Percentiles rank a stretch among this genome's conserved stretches.
phyloP scores from a whole-genome alignment of 2,113 vertebrate genomes.

The Thamnophis sirtalis region DNA sequence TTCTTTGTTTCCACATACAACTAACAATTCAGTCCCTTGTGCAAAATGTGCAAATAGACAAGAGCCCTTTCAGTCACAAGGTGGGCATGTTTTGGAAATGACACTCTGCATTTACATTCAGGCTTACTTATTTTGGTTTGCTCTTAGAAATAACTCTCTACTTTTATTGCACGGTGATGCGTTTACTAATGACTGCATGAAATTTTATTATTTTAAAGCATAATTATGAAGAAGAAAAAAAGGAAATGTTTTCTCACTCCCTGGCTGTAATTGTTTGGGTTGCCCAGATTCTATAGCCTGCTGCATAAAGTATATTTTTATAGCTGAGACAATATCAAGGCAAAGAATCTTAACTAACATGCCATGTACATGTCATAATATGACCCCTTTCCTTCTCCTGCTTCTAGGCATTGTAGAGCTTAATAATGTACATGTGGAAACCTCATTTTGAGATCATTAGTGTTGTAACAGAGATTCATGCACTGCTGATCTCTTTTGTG shows the following conservation, averaged over 20 bases:
- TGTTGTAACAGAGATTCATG: neutral
- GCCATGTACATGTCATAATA: neutral
- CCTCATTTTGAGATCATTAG: neutral
- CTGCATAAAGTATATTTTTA: neutral
- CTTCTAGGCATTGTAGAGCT: slow-evolving; percentile 1
- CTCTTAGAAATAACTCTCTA: neutral
- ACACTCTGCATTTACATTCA: neutral
- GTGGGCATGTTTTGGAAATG: neutral
- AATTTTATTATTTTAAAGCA: neutral
- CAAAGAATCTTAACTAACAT: neutral
- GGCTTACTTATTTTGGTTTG: neutral
- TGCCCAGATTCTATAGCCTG: neutral
- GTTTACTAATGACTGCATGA: neutral
- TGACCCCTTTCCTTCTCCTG: neutral
- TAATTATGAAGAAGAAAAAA: neutral
- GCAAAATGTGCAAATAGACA: neutral
- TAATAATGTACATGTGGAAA: neutral
- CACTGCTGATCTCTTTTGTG: neutral
- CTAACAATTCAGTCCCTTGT: neutral
- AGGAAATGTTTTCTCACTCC: neutral
- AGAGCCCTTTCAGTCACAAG: neutral
- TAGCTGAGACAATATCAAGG: neutral
- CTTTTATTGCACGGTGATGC: neutral
- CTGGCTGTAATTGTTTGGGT: neutral
- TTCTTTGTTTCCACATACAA: neutral